Conservation (phyloP, 2,797 vertebrate species). For the Choloepus didactylus region DNA sequence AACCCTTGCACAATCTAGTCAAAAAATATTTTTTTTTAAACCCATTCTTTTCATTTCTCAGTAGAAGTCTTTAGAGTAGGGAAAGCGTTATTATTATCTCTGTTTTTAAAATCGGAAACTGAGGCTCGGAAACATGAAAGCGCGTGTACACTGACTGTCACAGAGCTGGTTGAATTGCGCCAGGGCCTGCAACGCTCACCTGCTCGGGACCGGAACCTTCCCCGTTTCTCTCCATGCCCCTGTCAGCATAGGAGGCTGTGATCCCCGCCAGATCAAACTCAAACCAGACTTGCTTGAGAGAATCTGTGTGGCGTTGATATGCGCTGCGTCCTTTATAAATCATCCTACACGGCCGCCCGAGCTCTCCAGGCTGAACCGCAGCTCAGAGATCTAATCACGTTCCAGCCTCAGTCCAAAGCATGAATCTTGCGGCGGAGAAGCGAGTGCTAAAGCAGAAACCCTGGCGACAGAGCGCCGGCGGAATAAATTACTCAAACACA, state of each 20-base stretch:
- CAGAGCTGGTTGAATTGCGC: neutral
- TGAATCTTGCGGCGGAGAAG: constrained; percentile 3
- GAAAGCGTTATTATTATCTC: neutral
- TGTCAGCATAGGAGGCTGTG: neutral
- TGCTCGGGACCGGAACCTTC: neutral
- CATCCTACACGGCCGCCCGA: accelerated
- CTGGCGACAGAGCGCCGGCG: constrained; percentile 29
- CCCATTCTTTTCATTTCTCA: neutral
- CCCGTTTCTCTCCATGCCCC: accelerated
- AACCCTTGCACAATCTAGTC: neutral
- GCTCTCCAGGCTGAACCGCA: neutral
- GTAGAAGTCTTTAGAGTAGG: neutral
- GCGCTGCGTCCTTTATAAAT: neutral
- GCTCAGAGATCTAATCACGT: constrained; percentile 36
- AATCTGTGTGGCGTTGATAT: neutral
- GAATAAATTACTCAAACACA: constrained; percentile 74
- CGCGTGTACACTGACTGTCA: neutral
- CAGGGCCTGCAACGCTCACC: neutral
- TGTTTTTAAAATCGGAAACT: neutral
- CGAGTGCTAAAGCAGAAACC: constrained; percentile 59
- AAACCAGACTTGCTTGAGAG: neutral
- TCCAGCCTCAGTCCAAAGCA: neutral
- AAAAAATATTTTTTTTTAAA: neutral
- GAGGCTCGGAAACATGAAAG: neutral
- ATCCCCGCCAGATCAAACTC: neutral